These are phyloP conservation scores for Suncus etruscus DNA, from an alignment of 2,113 vertebrate genomes.

Conservation along the genomic window DNA sequence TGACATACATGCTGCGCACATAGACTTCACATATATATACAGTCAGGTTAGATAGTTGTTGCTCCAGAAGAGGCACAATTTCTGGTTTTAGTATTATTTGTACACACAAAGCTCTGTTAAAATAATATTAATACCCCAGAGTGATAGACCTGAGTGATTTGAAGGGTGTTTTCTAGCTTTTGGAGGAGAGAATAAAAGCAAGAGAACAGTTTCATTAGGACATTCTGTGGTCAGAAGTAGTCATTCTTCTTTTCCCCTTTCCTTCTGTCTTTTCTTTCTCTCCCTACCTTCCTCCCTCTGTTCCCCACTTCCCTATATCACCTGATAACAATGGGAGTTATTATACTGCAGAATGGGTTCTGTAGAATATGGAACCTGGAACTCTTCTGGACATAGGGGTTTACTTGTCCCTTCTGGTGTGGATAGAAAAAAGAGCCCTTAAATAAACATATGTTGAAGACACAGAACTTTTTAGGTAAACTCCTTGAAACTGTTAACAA, in stretches of 20 bases:
- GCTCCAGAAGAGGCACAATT: background rate
- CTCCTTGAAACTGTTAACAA: background rate
- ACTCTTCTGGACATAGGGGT: background rate
- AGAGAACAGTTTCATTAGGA: constrained; percentile 23
- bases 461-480: background rate
- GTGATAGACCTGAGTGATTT: constrained; percentile 27
- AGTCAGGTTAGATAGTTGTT: constrained; percentile 53
- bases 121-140: constrained; percentile 57
- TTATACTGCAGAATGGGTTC: no score
- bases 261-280: background rate
- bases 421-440: background rate
- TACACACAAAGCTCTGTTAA: constrained; percentile 68
- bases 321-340: background rate
- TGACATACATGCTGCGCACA: constrained; percentile 6
- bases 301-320: background rate
- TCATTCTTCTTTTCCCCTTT: background rate
- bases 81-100: constrained; percentile 71
- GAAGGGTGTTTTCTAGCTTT: constrained; percentile 34
- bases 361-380: background rate
- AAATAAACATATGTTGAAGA: background rate
- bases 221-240: background rate
- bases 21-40: constrained; percentile 43
- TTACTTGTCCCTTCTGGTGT: background rate
- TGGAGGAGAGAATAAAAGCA: background rate
- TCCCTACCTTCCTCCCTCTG: rapidly evolving